Conservation (phyloP, 2,113 vertebrate species). For the Phycodurus eques region DNA sequence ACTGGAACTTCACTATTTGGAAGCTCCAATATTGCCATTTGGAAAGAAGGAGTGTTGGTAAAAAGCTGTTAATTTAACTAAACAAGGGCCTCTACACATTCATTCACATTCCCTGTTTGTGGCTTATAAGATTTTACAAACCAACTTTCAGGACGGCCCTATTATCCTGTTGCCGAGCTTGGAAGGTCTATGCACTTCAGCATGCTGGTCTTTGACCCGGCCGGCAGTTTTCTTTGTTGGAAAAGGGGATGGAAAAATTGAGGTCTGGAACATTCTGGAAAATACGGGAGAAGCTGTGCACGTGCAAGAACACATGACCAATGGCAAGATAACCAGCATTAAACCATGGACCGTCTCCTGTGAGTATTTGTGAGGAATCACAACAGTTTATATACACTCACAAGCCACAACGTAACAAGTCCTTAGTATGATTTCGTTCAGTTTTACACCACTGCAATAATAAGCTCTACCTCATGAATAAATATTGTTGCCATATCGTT, state of each 20-base stretch:
- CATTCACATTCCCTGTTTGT: neutral
- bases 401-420: neutral
- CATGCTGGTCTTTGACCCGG: constrained; percentile 88
- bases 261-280: constrained; percentile 91
- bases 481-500: neutral
- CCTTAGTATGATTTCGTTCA: neutral
- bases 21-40: constrained; percentile 84
- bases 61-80: constrained; percentile 13
- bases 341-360: constrained; percentile 76
- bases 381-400: neutral
- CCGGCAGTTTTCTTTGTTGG: constrained; percentile 88
- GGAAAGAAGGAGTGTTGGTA: constrained; percentile 87
- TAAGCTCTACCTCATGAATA: neutral
- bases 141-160: constrained; percentile 70
- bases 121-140: neutral
- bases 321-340: constrained; percentile 79
- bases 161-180: constrained; percentile 76
- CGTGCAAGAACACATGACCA: constrained; percentile 70
- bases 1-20: constrained; percentile 63
- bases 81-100: neutral
- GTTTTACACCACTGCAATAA: neutral
- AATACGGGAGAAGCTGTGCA: constrained; percentile 79
- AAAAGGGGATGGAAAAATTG: constrained; percentile 82
- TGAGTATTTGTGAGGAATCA: constrained; percentile 57
- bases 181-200: constrained; percentile 69